phyloP scores from a whole-genome alignment of 2,797 vertebrate species.

The Sebastes ruberrimus region DNA sequence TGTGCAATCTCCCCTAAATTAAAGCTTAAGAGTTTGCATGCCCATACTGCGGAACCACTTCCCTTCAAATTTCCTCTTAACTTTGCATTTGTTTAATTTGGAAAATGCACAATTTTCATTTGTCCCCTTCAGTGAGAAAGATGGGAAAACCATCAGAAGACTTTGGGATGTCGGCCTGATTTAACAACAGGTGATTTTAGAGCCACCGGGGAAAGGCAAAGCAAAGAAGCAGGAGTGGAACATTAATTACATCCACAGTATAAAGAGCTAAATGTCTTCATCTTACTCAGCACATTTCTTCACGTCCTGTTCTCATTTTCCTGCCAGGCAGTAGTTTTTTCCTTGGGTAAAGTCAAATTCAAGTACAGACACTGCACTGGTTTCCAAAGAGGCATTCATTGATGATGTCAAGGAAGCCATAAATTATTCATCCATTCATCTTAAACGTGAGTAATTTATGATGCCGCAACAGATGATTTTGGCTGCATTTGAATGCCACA shows the following conservation, averaged over 20 bases:
- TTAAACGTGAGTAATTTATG: slow-evolving; percentile 23
- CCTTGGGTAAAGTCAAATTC: slow-evolving; percentile 1
- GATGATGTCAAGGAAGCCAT: slow-evolving; percentile 44
- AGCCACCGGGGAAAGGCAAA: slow-evolving; percentile 52
- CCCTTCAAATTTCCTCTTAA: slow-evolving; percentile 6
- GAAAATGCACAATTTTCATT: slow-evolving; percentile 69
- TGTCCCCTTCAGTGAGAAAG: slow-evolving; percentile 55
- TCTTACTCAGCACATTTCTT: slow-evolving; percentile 36
- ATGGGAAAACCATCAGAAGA: slow-evolving; percentile 77
- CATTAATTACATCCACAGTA: slow-evolving; percentile 67
- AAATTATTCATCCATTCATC: slow-evolving; percentile 21
- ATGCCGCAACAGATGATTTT: slow-evolving; percentile 25
- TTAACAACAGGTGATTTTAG: slow-evolving; percentile 46
- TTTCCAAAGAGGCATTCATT: slow-evolving; percentile 39
- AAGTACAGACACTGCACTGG: slow-evolving; percentile 22
- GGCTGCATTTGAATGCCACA: slow-evolving; percentile 25
- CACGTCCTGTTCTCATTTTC: slow-evolving; percentile 11
- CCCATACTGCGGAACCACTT: not conserved
- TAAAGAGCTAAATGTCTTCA: not conserved
- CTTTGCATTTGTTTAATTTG: slow-evolving; percentile 46
- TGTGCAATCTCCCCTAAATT: not conserved
- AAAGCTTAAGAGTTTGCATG: slow-evolving; percentile 7
- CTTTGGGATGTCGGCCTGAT: not conserved
- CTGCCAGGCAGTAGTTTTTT: not conserved
- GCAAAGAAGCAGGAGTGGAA: slow-evolving; percentile 72